Evolutionary conservation across 1,140 invertebrate genomes (phyloP).

Genomic region (Nilaparvata lugens): DNA sequence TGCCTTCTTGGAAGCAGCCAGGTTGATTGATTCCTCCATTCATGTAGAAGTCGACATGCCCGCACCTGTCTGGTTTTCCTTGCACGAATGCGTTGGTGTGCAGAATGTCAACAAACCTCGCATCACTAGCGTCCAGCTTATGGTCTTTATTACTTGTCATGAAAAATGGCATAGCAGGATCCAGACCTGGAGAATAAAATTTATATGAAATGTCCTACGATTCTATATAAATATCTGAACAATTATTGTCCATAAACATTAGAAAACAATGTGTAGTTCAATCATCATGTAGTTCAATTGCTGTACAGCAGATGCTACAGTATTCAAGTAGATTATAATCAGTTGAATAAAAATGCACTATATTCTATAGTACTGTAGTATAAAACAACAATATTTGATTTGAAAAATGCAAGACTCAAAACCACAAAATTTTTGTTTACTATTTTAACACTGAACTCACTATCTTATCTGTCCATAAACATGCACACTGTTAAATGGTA

Average conservation of each 20-base stretch:
- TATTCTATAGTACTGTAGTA: no score
- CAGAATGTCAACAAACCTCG: conserved; percentile 60
- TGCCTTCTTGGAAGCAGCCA: conserved; percentile 38
- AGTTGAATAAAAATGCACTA: no score
- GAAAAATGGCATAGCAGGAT: conserved; percentile 58
- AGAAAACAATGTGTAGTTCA: background rate
- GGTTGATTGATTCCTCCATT: conserved; percentile 61
- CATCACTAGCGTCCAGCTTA: conserved; percentile 58
- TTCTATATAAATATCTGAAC: no score
- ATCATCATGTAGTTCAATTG: background rate
- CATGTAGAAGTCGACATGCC: conserved; percentile 63
- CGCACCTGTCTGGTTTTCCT: conserved; percentile 49
- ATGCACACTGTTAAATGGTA: no score
- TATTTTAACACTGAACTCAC: no score
- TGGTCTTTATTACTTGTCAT: conserved; percentile 39
- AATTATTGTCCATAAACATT: background rate
- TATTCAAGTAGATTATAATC: no score
- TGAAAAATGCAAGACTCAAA: no score
- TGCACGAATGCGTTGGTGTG: conserved; percentile 62
- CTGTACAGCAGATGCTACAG: no score
- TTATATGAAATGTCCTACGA: no score
- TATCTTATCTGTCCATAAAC: no score
- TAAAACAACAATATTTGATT: no score
- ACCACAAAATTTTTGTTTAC: no score
- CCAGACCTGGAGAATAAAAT: conserved; percentile 41